Evolutionary conservation across 2,113 vertebrate genomes (phyloP).

Genomic region (Thinocorus orbignyianus): DNA sequence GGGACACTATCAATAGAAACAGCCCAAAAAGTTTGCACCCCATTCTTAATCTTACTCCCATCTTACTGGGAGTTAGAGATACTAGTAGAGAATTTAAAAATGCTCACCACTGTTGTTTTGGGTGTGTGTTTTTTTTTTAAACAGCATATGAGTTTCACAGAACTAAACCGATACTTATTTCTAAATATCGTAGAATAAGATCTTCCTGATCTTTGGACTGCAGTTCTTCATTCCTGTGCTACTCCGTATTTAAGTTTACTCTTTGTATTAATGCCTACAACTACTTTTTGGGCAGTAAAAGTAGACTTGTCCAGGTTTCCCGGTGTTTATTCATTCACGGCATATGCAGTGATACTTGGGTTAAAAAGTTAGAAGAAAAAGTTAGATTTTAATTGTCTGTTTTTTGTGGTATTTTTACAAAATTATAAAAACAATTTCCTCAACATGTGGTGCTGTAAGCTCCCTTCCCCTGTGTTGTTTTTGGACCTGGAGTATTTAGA

Average conservation of each 20-base stretch:
- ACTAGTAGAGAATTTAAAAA: background rate
- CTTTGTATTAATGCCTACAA: background rate
- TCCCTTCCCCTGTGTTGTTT: background rate
- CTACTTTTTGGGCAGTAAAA: background rate
- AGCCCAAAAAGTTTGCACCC: background rate
- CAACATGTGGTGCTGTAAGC: background rate
- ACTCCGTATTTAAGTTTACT: background rate
- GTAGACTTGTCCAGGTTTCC: background rate
- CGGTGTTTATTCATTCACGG: background rate
- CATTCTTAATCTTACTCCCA: background rate
- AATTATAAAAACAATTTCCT: background rate
- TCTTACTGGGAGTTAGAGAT: background rate
- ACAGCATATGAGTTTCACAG: background rate
- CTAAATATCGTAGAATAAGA: background rate
- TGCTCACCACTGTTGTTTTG: background rate
- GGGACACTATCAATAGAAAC: background rate
- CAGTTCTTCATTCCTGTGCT: background rate
- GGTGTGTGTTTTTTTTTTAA: background rate
- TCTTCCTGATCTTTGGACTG: background rate
- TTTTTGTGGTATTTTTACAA: background rate
- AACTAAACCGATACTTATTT: background rate
- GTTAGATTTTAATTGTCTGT: background rate
- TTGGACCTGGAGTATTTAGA: constrained; percentile 31
- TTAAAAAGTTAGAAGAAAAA: background rate
- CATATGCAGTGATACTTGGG: background rate